Evolutionary conservation across 2,113 vertebrate species (phyloP).

Genomic region (Himantopus leucocephalus): DNA sequence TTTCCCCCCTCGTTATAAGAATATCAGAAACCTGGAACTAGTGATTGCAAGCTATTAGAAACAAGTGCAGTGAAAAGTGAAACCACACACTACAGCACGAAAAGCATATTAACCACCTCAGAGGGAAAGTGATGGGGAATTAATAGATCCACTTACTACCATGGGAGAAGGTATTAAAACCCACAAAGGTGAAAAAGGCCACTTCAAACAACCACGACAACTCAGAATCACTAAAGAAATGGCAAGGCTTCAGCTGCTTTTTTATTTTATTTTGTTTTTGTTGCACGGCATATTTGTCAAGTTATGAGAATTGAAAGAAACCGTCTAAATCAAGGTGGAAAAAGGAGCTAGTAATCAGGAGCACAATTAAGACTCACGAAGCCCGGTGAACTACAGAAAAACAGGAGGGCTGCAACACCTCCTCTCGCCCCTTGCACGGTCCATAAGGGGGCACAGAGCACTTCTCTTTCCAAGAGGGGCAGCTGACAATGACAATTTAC

Average conservation of each 20-base stretch:
- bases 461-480: neutral
- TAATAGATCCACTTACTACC: neutral
- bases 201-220: neutral
- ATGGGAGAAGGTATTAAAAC: neutral
- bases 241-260: neutral
- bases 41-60: neutral
- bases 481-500: neutral
- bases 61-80: neutral
- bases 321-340: neutral
- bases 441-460: neutral
- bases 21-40: neutral
- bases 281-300: neutral
- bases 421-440: accelerated
- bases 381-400: neutral
- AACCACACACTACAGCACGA: neutral
- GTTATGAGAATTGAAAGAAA: neutral
- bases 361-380: neutral
- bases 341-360: neutral
- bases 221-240: neutral
- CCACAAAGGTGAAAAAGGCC: neutral
- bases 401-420: neutral
- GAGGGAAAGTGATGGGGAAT: neutral
- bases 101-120: neutral
- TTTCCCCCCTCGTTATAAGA: accelerated
- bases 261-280: too few relatives aligned